These are phyloP conservation scores for Drosophila setifemur DNA, from an alignment of 1,140 invertebrate genomes.

Conservation along the genomic window DNA sequence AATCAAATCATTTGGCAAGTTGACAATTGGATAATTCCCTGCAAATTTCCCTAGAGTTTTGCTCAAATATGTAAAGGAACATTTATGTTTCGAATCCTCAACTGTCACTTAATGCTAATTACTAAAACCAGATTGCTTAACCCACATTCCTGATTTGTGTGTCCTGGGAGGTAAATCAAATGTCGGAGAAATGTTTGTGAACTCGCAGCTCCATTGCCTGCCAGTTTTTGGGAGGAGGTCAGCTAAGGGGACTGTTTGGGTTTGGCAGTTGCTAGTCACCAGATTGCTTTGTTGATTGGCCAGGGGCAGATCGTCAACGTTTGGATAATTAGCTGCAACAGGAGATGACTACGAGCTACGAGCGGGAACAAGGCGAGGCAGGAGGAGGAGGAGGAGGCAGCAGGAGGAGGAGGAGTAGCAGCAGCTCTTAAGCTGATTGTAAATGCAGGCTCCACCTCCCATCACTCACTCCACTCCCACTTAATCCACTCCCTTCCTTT, in stretches of 20 bases:
- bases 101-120: constrained; percentile 19
- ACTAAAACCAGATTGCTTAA: not conserved
- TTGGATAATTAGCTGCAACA: constrained; percentile 62
- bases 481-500: constrained; percentile 7
- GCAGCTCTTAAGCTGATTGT: constrained; percentile 45
- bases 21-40: no score
- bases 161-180: constrained; percentile 8
- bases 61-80: no score
- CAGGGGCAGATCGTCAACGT: constrained; percentile 22
- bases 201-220: constrained; percentile 36
- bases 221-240: constrained; percentile 35
- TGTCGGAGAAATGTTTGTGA: constrained; percentile 16
- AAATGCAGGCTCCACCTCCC: constrained; percentile 22
- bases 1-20: no score
- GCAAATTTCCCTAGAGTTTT: no score
- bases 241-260: constrained; percentile 17
- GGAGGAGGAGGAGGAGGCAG: not conserved
- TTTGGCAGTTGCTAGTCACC: constrained; percentile 22
- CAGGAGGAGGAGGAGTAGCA: not conserved
- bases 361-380: not conserved
- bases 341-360: constrained; percentile 16
- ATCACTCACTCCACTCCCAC: constrained; percentile 8
- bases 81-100: no score
- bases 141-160: not conserved
- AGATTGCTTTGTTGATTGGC: constrained; percentile 46